These are phyloP conservation scores for Corythucha ciliata DNA, from an alignment of 2,888 invertebrate species.

Conservation along the genomic window DNA sequence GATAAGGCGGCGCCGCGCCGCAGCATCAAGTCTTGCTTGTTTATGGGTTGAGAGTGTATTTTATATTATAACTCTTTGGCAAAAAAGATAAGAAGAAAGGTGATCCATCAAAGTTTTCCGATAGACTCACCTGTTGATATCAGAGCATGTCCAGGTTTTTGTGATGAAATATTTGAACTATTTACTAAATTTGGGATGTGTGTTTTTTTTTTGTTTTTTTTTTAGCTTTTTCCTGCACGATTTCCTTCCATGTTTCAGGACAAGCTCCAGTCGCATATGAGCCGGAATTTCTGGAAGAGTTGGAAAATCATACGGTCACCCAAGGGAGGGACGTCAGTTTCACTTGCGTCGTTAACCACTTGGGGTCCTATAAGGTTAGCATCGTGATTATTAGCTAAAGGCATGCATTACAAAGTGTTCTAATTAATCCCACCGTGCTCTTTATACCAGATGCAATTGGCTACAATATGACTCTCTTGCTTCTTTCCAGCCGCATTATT, in stretches of 20 bases:
- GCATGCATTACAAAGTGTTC: too few species aligned
- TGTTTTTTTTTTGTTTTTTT: neutral
- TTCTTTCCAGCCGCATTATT: too few species aligned
- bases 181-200: neutral
- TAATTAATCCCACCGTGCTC: too few species aligned
- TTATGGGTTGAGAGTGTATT: slow-evolving; percentile 2
- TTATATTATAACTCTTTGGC: too few species aligned
- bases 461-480: too few species aligned
- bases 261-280: slow-evolving; percentile 21
- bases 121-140: too few species aligned
- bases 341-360: slow-evolving; percentile 83
- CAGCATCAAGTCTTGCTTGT: neutral
- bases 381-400: too few species aligned
- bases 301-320: slow-evolving; percentile 78
- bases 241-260: slow-evolving; percentile 5
- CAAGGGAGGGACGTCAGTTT: slow-evolving; percentile 81
- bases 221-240: neutral
- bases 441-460: too few species aligned
- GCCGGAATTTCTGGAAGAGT: slow-evolving; percentile 61
- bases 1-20: neutral
- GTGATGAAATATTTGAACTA: too few species aligned
- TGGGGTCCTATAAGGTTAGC: slow-evolving; percentile 81
- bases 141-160: too few species aligned
- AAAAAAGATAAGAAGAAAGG: too few species aligned
- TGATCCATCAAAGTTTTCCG: neutral